Evolutionary conservation across 2,797 vertebrate species (phyloP).

Genomic region (Pseudochaenichthys georgianus): DNA sequence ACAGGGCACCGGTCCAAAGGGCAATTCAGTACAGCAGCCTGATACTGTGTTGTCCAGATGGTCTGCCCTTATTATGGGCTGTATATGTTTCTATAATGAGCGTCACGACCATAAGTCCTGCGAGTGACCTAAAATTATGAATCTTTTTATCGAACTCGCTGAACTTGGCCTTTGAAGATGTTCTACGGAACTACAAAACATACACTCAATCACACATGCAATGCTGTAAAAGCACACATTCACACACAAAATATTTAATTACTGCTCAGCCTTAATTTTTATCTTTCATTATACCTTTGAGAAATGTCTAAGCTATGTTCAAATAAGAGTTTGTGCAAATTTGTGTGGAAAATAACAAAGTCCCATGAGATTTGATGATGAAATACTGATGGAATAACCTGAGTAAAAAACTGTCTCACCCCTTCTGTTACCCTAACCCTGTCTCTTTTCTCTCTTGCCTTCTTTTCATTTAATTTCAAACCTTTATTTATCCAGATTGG

Average conservation of each 20-base stretch:
- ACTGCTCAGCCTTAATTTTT: neutral
- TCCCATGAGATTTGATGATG: neutral
- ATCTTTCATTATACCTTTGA: constrained; percentile 18
- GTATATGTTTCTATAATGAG: constrained; percentile 70
- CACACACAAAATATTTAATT: constrained; percentile 3
- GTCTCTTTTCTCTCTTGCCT: constrained; percentile 35
- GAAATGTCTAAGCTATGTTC: constrained; percentile 15
- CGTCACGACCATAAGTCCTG: constrained; percentile 40
- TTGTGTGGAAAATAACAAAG: neutral
- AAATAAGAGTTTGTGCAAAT: constrained; percentile 19
- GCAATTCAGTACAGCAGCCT: constrained; percentile 65
- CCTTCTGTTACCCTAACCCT: constrained; percentile 12
- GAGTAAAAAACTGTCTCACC: constrained; percentile 11
- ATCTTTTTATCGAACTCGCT: constrained; percentile 37
- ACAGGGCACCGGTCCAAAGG: constrained; percentile 66
- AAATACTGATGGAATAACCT: constrained; percentile 20
- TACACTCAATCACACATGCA: neutral
- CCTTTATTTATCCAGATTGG: no score
- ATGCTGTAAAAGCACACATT: neutral
- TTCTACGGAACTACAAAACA: constrained; percentile 1
- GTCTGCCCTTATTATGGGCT: constrained; percentile 70
- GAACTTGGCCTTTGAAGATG: constrained; percentile 30
- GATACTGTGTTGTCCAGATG: constrained; percentile 74
- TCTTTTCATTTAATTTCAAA: neutral
- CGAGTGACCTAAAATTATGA: constrained; percentile 54